Evolutionary conservation across 2,888 invertebrate genomes (phyloP), one percentile per base, ranked within the genome.

Genomic region (Andricus quercusramuli): DNA sequence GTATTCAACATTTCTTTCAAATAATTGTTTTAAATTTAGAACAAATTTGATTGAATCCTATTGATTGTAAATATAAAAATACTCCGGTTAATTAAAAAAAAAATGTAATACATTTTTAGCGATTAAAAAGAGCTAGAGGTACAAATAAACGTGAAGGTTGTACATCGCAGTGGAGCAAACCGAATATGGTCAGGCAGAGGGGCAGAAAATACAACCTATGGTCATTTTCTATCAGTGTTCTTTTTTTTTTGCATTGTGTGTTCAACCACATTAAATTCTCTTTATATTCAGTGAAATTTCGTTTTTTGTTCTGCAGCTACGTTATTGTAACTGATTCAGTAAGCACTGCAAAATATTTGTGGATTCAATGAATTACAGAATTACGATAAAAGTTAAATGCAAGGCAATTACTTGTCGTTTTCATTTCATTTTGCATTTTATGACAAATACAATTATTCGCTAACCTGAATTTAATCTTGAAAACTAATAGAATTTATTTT

Each of bases 201-300:
- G 11, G 29, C 3, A 20, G 56, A 32, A 74, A 56, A 37, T 74
- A 56, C 56, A 74, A 74, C 37, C 64, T 17, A 29, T 64, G 64
- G 17, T 17, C 70, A 70, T 70, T 47, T 51, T 51, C 37, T 37
- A 74, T 74, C 74, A 56, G 20, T 29, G 15, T 74, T 32, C 51
- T 74, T 47, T 70, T 70, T 74, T 32, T 47, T 74, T 74, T 74
- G 13, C 32, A 64, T n/a, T 51, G 32, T 37, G 56, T n/a, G 37
- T 56, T 22, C 51, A 32, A 59, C 74, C 74, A 37, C 74, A 74
- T 74, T 74, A 74, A 51, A 74, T 74, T 32, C 51, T 56, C 74
- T 74, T 51, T 56, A 56, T 74, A 74, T 74, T 74, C 56, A 29
- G n/a, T 59, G 51, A 56, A 74, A 74, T 74, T 74, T 32, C 15